Conservation (phyloP, 2,113 vertebrate genomes). For the Carettochelys insculpta region DNA sequence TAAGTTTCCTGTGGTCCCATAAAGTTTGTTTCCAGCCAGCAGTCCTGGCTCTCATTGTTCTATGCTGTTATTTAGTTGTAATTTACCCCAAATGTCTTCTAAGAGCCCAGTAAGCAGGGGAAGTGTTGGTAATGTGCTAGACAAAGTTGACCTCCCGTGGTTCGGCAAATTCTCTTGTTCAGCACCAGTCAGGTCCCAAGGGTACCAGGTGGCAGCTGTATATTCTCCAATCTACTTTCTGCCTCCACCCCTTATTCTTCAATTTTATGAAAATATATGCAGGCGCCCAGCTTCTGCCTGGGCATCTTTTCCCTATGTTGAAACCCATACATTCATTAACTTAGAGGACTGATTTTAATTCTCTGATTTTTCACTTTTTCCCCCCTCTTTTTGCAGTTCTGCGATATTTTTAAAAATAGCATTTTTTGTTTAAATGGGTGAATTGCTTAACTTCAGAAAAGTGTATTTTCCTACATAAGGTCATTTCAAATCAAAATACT, state of each 20-base stretch:
- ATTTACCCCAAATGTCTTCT: no score
- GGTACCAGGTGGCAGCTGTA: neutral
- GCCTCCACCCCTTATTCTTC: neutral
- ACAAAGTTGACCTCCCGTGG: no score
- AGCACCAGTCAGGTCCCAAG: no score
- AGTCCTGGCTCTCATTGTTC: no score
- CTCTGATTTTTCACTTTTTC: neutral
- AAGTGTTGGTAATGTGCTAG: no score
- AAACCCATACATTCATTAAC: neutral
- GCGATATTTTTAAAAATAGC: neutral
- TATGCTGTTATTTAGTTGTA: no score
- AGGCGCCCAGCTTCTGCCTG: neutral
- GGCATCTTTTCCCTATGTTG: neutral
- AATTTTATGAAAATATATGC: neutral
- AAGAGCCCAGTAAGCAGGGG: no score
- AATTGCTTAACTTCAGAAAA: neutral
- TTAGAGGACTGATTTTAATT: fast-evolving
- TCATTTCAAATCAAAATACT: neutral
- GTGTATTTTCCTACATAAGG: neutral
- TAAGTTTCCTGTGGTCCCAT: no score
- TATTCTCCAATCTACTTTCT: neutral
- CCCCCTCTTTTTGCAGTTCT: neutral
- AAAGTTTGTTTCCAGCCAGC: no score
- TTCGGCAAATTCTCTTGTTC: no score
- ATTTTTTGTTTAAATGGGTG: neutral